Conservation (phyloP, 2,113 vertebrate genomes). For the Larimichthys polyactis region DNA sequence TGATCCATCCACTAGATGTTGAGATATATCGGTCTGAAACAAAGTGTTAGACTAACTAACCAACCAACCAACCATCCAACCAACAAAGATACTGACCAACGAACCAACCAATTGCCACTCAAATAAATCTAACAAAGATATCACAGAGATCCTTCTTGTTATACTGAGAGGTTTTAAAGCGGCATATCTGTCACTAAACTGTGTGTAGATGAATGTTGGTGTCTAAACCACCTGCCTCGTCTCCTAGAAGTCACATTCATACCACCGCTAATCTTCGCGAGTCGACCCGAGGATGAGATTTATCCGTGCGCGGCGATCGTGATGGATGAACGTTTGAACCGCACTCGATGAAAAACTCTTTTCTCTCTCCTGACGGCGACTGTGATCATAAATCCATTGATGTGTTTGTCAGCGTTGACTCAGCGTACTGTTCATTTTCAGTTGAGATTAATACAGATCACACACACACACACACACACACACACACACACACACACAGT, state of each 20-base stretch:
- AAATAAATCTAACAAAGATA: no score
- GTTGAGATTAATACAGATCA: background rate
- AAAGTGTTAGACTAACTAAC: no score
- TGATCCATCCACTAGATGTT: no score
- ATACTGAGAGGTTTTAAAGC: no score
- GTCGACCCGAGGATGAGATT: background rate
- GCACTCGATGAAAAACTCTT: background rate
- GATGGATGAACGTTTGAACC: background rate
- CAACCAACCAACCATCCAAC: no score
- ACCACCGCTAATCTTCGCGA: background rate
- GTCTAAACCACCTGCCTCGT: no score
- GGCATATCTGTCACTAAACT: no score
- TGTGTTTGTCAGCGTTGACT: constrained; percentile 47
- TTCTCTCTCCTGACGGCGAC: background rate
- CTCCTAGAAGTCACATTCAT: background rate
- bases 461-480: constrained; percentile 33
- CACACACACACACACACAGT: constrained; percentile 35
- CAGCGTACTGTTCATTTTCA: constrained; percentile 6
- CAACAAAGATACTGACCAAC: no score
- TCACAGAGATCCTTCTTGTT: no score
- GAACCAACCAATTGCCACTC: no score
- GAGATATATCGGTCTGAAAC: no score
- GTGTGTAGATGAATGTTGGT: no score
- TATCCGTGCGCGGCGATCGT: background rate
- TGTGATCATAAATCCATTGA: background rate